Evolutionary conservation across 2,888 invertebrate genomes (phyloP), one percentile per base, ranked within the genome.

Genomic region (Physocephala rufipes): DNA sequence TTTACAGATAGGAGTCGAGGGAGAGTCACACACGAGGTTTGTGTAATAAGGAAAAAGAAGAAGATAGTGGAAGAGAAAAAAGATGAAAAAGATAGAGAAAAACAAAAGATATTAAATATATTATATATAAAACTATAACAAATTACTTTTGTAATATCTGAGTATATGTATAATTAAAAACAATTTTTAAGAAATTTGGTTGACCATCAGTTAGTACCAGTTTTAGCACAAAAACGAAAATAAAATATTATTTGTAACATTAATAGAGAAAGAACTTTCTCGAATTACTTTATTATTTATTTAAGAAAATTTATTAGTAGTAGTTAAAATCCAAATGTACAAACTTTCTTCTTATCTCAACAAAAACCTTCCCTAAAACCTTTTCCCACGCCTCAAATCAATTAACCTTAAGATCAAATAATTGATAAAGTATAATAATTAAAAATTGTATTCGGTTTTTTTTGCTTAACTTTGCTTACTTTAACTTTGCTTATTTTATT

Each of bases 41-140:
- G n/a, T n/a, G n/a, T 36, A 61, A 47, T 19, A 58, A 36, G 15
- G 21, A 28, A 62, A 24, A 21, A 72, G 62, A 70, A 53, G 24
- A 49, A 85, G 77, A 47, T 73, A 71, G 59, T 26, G 64, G 30
- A 64, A 24, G 30, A 63, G 16, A 43, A 61, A 16, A 45, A 30
- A 65, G 26, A 24, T 19, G 63, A 68, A 73, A 71, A 68, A 62
- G 65, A 65, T 61, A 16, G 59, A 74, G 55, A 70, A 15, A 69
- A 59, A 64, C n/a, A 64, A 45, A 71, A 67, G 43, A 67, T n/a
- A n/a, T n/a, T n/a, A 58, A 67, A 64, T 63, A 62, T 67, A 36
- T 62, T 49, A 67, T 47, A 59, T 63, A 53, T 30, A 21, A 13
- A 26, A 2, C 3, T 58, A 13, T 28, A 28, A 15, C 26, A 26